phyloP scores from a whole-genome alignment of 2,888 invertebrate species.

The Patella ulyssiponensis region DNA sequence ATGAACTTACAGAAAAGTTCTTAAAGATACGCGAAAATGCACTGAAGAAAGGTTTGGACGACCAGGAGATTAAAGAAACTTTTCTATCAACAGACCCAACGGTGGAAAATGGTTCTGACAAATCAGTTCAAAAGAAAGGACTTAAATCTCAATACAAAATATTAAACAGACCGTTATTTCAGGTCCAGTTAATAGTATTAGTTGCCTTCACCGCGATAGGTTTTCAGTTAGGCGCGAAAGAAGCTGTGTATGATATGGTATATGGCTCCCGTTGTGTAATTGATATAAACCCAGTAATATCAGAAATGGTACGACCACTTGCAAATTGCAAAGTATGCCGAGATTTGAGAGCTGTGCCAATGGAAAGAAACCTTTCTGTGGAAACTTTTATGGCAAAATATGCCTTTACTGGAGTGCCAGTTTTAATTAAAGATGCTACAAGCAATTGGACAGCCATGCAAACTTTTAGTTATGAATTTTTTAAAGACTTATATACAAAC shows the following conservation, averaged over 20 bases:
- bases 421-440: conserved; percentile 88
- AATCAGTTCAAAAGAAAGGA: not conserved
- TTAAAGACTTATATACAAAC: conserved; percentile 79
- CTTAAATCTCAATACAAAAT: not conserved
- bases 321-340: conserved; percentile 85
- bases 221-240: conserved; percentile 22
- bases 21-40: conserved; percentile 26
- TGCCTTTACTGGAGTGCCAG: conserved; percentile 85
- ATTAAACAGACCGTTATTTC: conserved; percentile 13
- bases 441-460: conserved; percentile 84
- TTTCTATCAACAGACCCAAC: conserved; percentile 15
- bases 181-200: conserved; percentile 24
- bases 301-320: conserved; percentile 80
- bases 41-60: conserved; percentile 27
- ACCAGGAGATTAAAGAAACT: conserved; percentile 19
- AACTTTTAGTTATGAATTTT: conserved; percentile 86
- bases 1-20: conserved; percentile 30
- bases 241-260: conserved; percentile 26
- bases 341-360: conserved; percentile 78
- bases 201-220: conserved; percentile 23
- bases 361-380: conserved; percentile 79
- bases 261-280: conserved; percentile 43
- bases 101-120: not conserved
- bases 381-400: conserved; percentile 81
- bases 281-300: conserved; percentile 43